phyloP scores from a whole-genome alignment of 2,113 vertebrate species.

The Stomatorhinus ivindoensis region DNA sequence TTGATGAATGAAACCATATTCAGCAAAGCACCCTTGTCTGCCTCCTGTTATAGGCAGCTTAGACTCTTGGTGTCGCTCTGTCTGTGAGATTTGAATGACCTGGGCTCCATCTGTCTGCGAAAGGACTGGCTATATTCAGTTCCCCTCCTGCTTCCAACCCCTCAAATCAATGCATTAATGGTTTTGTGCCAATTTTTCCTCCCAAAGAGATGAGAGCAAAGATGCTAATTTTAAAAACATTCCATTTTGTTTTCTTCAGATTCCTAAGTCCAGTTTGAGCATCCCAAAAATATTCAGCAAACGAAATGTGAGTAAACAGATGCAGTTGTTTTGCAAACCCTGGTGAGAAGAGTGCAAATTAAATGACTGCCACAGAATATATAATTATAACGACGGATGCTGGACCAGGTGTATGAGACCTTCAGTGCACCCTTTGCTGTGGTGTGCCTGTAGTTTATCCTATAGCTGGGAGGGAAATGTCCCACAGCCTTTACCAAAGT shows the following conservation, averaged over 20 bases:
- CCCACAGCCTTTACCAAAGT: not conserved
- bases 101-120: not conserved
- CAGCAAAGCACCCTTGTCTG: not conserved
- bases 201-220: not conserved
- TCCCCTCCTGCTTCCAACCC: not conserved
- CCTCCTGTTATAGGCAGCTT: not conserved
- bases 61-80: not conserved
- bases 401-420: not conserved
- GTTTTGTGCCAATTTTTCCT: not conserved
- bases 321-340: not conserved
- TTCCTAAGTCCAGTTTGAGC: not conserved
- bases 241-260: not conserved
- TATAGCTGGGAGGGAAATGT: not conserved
- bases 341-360: not conserved
- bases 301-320: not conserved
- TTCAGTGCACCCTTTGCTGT: not conserved
- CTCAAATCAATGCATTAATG: not conserved
- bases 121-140: not conserved
- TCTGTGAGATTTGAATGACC: not conserved
- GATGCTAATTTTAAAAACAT: not conserved
- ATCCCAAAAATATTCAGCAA: not conserved
- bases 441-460: not conserved
- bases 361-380: not conserved
- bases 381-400: not conserved
- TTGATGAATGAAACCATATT: not conserved